Base-by-base conservation (phyloP, 2,888 invertebrate genomes). In the Ennomos erosarius region DNA sequence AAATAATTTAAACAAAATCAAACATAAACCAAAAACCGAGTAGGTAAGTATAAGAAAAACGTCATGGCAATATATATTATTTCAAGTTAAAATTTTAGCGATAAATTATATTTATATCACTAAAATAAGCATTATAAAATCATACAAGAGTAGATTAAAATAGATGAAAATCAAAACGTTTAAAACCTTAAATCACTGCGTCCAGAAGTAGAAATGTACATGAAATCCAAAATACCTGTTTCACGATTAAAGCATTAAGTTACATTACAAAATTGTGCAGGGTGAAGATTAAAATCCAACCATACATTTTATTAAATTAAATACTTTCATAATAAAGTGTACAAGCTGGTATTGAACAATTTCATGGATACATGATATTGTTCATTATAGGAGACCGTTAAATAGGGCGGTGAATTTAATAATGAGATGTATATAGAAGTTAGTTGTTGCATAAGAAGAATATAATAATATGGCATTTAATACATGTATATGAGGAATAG, bases 221-320 rank as follows among this genome's bases (percentile, higher is more conserved):
- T 83, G 83, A 80, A 80, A 75, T 91, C 84, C 83, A 91, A 90
- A 90, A 91, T 91, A 91, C 91, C 91, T 91, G 92, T 91, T 91
- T 90, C 70, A 81, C 76, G 76, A 78, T 92, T 91, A 92, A 92
- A 92, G 91, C 91, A 91, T 92, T 85, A 70, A 76, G 88, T 91
- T 89, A 74, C 86, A 26, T 26, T 26, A 26, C 26, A 26, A 6
- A 79, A 83, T 88, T 86, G 86, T 88, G 88, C 87, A 79, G 74
- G 77, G 77, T 81, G 79, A 73, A 71, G 74, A 73, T 55, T 67
- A n/a, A n/a, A n/a, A n/a, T n/a, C 70, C 63, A 64, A 69, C 69
- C 70, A 71, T 45, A 11, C 40, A 11, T 35, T 48, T 46, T 44
- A 46, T n/a, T n/a, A 46, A 51, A 42, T 59, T 9, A 44, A 57